Evolutionary conservation across 1,140 invertebrate genomes (phyloP).

Genomic region (Magallana ariakensis): DNA sequence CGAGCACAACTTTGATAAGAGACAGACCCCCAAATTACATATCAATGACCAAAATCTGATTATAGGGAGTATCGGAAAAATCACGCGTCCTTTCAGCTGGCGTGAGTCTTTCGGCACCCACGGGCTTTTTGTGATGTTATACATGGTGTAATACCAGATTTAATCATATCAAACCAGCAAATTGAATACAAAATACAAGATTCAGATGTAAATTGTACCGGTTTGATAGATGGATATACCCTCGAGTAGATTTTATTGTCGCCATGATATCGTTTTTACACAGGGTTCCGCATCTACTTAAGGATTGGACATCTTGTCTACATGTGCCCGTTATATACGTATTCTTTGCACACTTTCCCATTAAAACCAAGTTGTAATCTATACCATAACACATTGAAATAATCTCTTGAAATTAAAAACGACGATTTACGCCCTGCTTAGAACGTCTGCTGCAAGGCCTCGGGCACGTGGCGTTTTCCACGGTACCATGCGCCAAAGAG

Average conservation of each 20-base stretch:
- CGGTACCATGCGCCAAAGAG: constrained; percentile 41
- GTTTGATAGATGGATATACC: constrained; percentile 3
- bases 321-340: constrained; percentile 17
- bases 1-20: constrained; percentile 25
- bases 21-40: constrained; percentile 30
- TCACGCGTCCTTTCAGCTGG: constrained; percentile 29
- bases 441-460: background rate
- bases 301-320: constrained; percentile 19
- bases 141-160: constrained; percentile 4
- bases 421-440: constrained; percentile 2
- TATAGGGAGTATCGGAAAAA: constrained; percentile 25
- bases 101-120: constrained; percentile 5
- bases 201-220: background rate
- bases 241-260: background rate
- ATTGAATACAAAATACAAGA: constrained; percentile 26
- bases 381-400: constrained; percentile 36
- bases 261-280: constrained; percentile 25
- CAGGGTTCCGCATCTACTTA: constrained; percentile 21
- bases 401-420: constrained; percentile 37
- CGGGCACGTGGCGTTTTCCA: constrained; percentile 42
- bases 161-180: background rate
- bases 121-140: background rate
- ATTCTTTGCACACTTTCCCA: background rate
- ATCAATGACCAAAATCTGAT: constrained; percentile 35
- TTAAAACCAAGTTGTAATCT: background rate